Base-by-base conservation (phyloP, 2,888 invertebrate species). In the Brenthis hecate region DNA sequence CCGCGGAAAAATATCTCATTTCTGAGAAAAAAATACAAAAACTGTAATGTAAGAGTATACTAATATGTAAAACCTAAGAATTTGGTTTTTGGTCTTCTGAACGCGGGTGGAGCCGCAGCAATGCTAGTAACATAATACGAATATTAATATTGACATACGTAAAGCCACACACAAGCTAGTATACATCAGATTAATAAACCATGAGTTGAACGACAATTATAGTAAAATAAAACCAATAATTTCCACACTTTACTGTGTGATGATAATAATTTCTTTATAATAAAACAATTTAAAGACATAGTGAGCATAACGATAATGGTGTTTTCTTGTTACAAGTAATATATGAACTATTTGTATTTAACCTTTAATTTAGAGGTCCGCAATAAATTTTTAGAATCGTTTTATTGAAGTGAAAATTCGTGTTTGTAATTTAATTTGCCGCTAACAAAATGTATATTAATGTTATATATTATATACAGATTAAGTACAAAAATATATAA, bases 291-390 rank as follows among this genome's bases (percentile, higher is more conserved):
- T 69, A 66, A 60, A 66, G 54, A 70, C 70, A 56, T 65, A 62
- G 65, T 60, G 51, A 54, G 56, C 36, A 64, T 58, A 48, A 62
- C 51, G 48, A 65, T 69, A 74, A 74, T 60, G 68, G 73, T 66
- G 58, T 74, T 70, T 64, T 69, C 70, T 66, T 71, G 73, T 74
- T 64, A 58, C 65, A 56, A 63, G 55, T 69, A 68, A 73, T 70
- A 68, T 67, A 73, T 57, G 65, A 56, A 55, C 55, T 50, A 56
- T 66, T 50, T 65, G 51, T 58, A 48, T 51, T 19, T 66, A 63
- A 64, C 65, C 73, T 70, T 73, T 61, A 62, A 13, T 66, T 67
- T 72, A 50, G 66, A 56, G 65, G 8, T 62, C 65, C 69, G 36
- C 50, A 23, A 66, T 48, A 14, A 16, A 36, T 47, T 57, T 13